Percentiles rank a stretch among this genome's conserved stretches.
These are phyloP conservation scores for Octopus sinensis DNA, from an alignment of 1,140 invertebrate genomes.

Conservation along the genomic window DNA sequence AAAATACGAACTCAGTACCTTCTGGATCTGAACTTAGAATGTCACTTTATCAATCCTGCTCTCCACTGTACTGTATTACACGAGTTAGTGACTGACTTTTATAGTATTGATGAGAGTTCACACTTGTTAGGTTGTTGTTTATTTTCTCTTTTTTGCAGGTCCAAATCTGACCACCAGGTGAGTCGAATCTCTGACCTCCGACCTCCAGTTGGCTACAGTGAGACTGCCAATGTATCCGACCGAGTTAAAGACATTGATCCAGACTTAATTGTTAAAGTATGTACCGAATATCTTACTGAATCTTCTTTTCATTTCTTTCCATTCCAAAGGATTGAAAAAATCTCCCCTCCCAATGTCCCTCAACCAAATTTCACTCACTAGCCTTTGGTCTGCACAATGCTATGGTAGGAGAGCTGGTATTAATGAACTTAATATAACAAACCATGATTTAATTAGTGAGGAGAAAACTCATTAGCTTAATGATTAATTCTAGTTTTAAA, in stretches of 20 bases:
- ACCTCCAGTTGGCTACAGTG: slow-evolving; percentile 18
- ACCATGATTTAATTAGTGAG: too few species aligned
- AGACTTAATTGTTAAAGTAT: slow-evolving; percentile 77
- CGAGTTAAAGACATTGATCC: slow-evolving; percentile 69
- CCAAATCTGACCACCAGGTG: not conserved
- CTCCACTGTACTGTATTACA: not conserved
- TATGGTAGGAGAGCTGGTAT: too few species aligned
- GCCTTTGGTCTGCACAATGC: too few species aligned
- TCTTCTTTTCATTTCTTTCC: too few species aligned
- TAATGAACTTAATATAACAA: too few species aligned
- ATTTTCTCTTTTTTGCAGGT: slow-evolving; percentile 11
- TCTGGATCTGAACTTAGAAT: too few species aligned
- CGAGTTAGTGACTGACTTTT: not conserved
- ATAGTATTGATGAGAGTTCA: not conserved
- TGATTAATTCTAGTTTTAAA: too few species aligned
- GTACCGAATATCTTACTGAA: not conserved
- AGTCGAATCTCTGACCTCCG: not conserved
- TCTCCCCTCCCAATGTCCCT: too few species aligned
- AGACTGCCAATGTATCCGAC: slow-evolving; percentile 1
- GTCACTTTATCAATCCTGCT: not conserved
- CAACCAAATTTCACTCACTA: too few species aligned
- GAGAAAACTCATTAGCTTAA: too few species aligned
- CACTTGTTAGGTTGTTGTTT: not conserved
- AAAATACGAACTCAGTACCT: too few species aligned
- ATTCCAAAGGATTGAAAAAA: too few species aligned